Conservation (phyloP, 2,797 vertebrate species). For the Enoplosus armatus region DNA sequence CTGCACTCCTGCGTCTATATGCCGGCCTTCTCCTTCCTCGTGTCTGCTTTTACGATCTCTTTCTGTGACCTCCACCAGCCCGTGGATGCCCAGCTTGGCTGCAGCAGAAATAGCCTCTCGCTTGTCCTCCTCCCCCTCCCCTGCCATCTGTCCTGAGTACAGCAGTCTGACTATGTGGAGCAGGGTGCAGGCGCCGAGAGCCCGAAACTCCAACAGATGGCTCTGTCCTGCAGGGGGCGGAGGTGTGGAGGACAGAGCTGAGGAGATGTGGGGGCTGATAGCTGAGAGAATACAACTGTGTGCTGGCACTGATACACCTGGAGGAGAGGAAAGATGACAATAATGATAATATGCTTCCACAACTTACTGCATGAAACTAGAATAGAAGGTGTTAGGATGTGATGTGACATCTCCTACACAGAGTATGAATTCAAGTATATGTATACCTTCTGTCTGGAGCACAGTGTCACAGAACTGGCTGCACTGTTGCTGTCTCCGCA, state of each 20-base stretch:
- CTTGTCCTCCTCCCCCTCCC: conserved; percentile 75
- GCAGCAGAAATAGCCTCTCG: conserved; percentile 78
- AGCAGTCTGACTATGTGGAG: conserved; percentile 80
- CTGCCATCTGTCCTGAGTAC: conserved; percentile 82
- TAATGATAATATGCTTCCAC: neutral
- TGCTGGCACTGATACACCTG: conserved; percentile 83
- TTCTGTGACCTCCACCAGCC: conserved; percentile 75
- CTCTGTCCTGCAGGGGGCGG: conserved; percentile 67
- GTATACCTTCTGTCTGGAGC: conserved; percentile 80
- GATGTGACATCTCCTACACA: neutral
- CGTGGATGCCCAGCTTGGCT: conserved; percentile 76
- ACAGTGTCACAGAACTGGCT: conserved; percentile 84
- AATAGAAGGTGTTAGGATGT: neutral
- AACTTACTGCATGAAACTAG: neutral
- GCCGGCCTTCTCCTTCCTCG: neutral
- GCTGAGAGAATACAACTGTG: conserved; percentile 86
- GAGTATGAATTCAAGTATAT: neutral
- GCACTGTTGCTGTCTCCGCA: conserved; percentile 83
- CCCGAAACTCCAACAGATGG: conserved; percentile 75
- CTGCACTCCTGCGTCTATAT: conserved; percentile 67
- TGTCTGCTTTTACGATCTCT: neutral
- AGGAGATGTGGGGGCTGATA: conserved; percentile 80
- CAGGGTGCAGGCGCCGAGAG: conserved; percentile 71
- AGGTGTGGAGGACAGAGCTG: conserved; percentile 66
- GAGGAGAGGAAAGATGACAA: conserved; percentile 11